Evolutionary conservation across 2,797 vertebrate genomes (phyloP).

Genomic region (Botia almorhae): DNA sequence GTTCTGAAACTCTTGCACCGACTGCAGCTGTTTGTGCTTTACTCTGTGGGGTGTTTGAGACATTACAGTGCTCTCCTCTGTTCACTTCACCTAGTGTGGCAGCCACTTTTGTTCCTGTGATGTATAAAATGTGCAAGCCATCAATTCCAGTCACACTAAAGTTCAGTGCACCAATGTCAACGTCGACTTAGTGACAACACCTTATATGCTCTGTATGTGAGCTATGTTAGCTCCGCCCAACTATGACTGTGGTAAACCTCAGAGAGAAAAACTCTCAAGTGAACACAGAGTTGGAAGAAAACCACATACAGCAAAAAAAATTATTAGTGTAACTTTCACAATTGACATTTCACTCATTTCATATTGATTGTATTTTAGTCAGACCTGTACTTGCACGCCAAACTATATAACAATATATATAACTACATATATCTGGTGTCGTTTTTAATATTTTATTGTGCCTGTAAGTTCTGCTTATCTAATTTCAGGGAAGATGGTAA

Average conservation of each 20-base stretch:
- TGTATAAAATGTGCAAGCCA: neutral
- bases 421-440: neutral
- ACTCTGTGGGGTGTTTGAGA: neutral
- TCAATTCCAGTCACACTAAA: constrained; percentile 20
- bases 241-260: constrained; percentile 53
- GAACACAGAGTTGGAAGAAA: neutral
- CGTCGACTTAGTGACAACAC: neutral
- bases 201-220: constrained; percentile 4
- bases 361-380: neutral
- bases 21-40: neutral
- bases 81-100: neutral
- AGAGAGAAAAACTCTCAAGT: neutral
- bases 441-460: neutral
- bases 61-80: neutral
- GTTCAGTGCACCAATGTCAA: neutral
- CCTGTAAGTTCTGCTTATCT: neutral
- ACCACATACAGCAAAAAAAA: neutral
- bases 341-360: neutral
- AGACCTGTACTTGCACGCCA: neutral
- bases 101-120: neutral
- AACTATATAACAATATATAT: neutral
- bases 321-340: constrained; percentile 12
- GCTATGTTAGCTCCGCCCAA: constrained; percentile 38
- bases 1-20: constrained; percentile 14
- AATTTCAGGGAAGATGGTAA: neutral